These are phyloP conservation scores for Sakesphorus luctuosus DNA, from an alignment of 2,113 vertebrate genomes.

Conservation along the genomic window DNA sequence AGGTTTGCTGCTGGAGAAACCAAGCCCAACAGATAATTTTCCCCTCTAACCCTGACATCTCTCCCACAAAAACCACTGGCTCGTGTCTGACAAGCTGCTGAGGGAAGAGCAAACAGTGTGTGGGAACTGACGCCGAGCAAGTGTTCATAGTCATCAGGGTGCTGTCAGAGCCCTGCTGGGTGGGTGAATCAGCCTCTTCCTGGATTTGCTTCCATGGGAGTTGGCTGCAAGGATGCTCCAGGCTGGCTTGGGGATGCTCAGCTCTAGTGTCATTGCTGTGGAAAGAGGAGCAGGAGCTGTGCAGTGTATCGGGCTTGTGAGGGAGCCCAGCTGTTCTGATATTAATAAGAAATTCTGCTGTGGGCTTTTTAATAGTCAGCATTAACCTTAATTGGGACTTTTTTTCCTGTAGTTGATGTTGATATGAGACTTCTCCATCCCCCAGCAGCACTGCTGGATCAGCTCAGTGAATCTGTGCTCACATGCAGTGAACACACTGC, in stretches of 20 bases:
- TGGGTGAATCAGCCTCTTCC: not conserved
- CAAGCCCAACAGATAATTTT: not conserved
- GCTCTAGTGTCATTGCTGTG: not conserved
- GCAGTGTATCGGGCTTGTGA: not conserved
- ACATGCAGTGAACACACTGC: not conserved
- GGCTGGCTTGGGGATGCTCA: not conserved
- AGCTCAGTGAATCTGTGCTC: not conserved
- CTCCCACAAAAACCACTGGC: slow-evolving; percentile 35
- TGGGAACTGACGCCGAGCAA: not conserved
- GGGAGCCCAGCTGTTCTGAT: not conserved
- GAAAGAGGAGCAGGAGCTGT: not conserved
- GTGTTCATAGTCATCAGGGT: not conserved
- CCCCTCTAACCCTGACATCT: not conserved
- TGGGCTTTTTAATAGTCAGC: not conserved
- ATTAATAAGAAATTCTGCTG: not conserved
- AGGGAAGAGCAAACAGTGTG: slow-evolving; percentile 8
- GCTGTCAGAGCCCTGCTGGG: not conserved
- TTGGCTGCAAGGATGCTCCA: not conserved
- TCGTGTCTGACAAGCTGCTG: slow-evolving; percentile 12
- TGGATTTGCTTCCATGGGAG: not conserved
- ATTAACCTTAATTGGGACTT: not conserved
- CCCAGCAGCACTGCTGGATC: not conserved
- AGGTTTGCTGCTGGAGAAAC: not conserved
- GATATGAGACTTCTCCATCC: not conserved
- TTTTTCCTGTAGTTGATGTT: not conserved